Percentiles rank a stretch among this genome's conserved stretches.
These are phyloP conservation scores for Danio rerio DNA, from an alignment of 2,113 vertebrate genomes.

Conservation along the genomic window DNA sequence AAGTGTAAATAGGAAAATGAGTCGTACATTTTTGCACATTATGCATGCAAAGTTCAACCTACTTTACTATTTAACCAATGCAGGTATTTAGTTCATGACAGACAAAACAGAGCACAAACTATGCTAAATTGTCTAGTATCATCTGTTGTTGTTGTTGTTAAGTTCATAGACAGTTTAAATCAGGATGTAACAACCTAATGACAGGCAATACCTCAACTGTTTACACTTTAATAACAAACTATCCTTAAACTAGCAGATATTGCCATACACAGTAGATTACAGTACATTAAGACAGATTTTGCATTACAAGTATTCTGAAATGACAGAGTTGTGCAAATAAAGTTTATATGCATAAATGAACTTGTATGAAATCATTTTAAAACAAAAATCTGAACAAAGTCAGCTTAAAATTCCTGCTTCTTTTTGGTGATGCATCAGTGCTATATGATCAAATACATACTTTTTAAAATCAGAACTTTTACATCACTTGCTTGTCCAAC, in stretches of 20 bases:
- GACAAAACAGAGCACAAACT: neutral
- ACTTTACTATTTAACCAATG: neutral
- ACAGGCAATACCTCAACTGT: neutral
- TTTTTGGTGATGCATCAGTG: too few relatives aligned
- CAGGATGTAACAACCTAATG: too few relatives aligned
- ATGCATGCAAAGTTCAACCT: neutral
- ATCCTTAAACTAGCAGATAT: neutral
- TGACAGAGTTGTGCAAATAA: neutral
- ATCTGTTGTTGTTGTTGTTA: neutral
- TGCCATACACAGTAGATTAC: neutral
- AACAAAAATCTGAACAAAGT: neutral
- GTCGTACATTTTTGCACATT: neutral
- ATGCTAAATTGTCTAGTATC: neutral
- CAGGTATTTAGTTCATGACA: neutral
- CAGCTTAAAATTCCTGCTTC: too few relatives aligned
- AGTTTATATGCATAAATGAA: neutral
- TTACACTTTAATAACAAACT: too few relatives aligned
- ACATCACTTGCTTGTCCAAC: too few relatives aligned
- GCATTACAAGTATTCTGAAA: neutral
- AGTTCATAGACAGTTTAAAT: too few relatives aligned
- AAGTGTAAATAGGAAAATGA: too few relatives aligned
- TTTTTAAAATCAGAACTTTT: too few relatives aligned
- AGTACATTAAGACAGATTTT: neutral
- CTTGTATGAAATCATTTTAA: too few relatives aligned
- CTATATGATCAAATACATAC: too few relatives aligned